These are phyloP conservation scores for Acanthaster planci DNA, from an alignment of 35 echinoderm and acorn worm genomes.

Conservation along the genomic window DNA sequence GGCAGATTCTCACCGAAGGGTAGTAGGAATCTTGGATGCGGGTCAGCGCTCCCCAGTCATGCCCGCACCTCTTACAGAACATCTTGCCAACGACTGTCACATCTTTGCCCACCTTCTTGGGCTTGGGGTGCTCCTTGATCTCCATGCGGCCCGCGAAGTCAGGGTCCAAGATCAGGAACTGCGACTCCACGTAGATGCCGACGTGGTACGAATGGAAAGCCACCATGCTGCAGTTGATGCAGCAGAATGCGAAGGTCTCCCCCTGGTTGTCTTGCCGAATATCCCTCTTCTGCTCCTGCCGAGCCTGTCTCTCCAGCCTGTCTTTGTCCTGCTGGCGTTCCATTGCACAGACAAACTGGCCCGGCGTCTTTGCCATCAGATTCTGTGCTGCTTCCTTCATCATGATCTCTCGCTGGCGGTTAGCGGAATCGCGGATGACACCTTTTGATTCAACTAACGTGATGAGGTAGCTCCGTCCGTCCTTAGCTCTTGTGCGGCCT, in stretches of 20 bases:
- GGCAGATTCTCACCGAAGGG: slow-evolving; percentile 32
- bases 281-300: slow-evolving; percentile 12
- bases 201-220: slow-evolving; percentile 33
- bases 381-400: slow-evolving; percentile 31
- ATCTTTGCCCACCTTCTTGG: slow-evolving; percentile 5
- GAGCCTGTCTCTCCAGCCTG: not conserved
- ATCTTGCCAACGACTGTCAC: slow-evolving; percentile 28
- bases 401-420: slow-evolving; percentile 48
- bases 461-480: slow-evolving; percentile 54
- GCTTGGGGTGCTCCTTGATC: not conserved
- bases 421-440: slow-evolving; percentile 33
- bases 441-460: slow-evolving; percentile 42
- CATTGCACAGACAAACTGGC: slow-evolving; percentile 20
- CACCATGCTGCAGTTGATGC: slow-evolving; percentile 25
- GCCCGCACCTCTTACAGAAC: slow-evolving; percentile 38
- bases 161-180: not conserved
- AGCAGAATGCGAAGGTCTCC: slow-evolving; percentile 14
- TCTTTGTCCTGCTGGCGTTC: slow-evolving; percentile 21
- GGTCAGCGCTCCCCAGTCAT: slow-evolving; percentile 45
- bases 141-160: slow-evolving; percentile 24
- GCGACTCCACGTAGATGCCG: slow-evolving; percentile 21
- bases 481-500: slow-evolving; percentile 61
- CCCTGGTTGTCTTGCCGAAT: not conserved
- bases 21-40: slow-evolving; percentile 29
- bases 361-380: slow-evolving; percentile 31